A percentile compares a stretch with the other conserved stretches of the same genome.
Conservation (phyloP, 2,888 invertebrate species). For the Pristionchus mayeri region DNA sequence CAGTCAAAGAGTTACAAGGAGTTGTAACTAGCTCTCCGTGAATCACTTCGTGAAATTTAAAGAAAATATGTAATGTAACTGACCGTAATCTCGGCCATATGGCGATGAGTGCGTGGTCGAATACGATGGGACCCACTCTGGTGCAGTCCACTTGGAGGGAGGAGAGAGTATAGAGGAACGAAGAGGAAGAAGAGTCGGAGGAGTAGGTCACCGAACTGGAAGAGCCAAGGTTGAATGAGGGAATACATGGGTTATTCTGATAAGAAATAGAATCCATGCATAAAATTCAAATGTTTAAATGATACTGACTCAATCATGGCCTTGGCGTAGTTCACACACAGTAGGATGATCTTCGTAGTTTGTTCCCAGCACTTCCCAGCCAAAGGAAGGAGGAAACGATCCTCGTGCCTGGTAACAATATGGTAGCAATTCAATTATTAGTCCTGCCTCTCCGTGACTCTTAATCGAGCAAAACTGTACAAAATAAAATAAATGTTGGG, state of each 20-base stretch:
- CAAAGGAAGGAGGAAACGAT: slow-evolving; percentile 86
- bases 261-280: neutral
- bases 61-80: neutral
- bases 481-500: neutral
- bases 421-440: neutral
- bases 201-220: neutral
- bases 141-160: slow-evolving; percentile 52
- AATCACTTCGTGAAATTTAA: neutral
- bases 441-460: neutral
- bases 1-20: no score
- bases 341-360: slow-evolving; percentile 86
- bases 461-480: neutral
- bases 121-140: slow-evolving; percentile 53
- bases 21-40: neutral
- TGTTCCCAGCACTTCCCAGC: slow-evolving; percentile 88
- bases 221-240: neutral
- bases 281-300: neutral
- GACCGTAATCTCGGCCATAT: slow-evolving; percentile 51
- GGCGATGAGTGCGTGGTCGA: slow-evolving; percentile 51
- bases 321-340: slow-evolving; percentile 80
- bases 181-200: neutral
- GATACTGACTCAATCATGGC: slow-evolving; percentile 52
- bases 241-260: neutral
- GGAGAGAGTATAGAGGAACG: slow-evolving; percentile 38
- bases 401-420: slow-evolving; percentile 84